Percentiles rank a stretch among this genome's conserved stretches.
phyloP scores from a whole-genome alignment of 1,140 invertebrate species.

The Zelostemma sp. region DNA sequence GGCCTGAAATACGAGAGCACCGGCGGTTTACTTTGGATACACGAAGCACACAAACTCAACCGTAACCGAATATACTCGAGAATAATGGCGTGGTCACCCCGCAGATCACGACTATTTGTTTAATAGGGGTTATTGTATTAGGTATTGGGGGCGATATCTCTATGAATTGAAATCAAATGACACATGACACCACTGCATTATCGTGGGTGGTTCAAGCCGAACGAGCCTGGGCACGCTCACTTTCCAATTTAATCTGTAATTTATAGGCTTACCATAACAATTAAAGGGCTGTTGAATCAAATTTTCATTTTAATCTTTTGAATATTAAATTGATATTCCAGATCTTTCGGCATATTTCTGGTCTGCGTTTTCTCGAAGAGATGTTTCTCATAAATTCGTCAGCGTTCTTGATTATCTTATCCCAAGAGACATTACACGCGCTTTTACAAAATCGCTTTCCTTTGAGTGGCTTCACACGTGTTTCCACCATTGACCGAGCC shows the following conservation, averaged over 20 bases:
- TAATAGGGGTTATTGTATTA: constrained; percentile 11
- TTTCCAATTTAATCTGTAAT: constrained; percentile 17
- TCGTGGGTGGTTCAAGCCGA: constrained; percentile 3
- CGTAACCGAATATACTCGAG: constrained; percentile 4
- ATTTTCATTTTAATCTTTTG: background rate
- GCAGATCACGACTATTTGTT: constrained; percentile 1
- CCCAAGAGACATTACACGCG: background rate
- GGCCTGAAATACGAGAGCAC: background rate
- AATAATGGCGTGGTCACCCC: constrained; percentile 11
- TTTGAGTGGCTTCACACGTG: too few species aligned
- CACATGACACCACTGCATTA: constrained; percentile 15
- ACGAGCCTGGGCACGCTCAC: constrained; percentile 6
- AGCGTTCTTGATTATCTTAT: background rate
- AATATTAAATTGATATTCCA: background rate
- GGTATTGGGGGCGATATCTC: constrained; percentile 12
- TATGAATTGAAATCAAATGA: constrained; percentile 19
- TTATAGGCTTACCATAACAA: background rate
- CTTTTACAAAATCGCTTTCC: too few species aligned
- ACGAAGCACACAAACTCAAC: constrained; percentile 4
- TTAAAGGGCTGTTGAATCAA: background rate
- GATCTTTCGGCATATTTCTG: too few species aligned
- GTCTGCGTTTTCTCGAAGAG: too few species aligned
- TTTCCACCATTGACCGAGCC: too few species aligned
- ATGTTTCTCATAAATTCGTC: background rate
- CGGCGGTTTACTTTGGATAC: constrained; percentile 5